Evolutionary conservation across 2,113 vertebrate genomes (phyloP), one percentile per base, ranked within the genome.

Genomic region (Oncorhynchus clarkii): DNA sequence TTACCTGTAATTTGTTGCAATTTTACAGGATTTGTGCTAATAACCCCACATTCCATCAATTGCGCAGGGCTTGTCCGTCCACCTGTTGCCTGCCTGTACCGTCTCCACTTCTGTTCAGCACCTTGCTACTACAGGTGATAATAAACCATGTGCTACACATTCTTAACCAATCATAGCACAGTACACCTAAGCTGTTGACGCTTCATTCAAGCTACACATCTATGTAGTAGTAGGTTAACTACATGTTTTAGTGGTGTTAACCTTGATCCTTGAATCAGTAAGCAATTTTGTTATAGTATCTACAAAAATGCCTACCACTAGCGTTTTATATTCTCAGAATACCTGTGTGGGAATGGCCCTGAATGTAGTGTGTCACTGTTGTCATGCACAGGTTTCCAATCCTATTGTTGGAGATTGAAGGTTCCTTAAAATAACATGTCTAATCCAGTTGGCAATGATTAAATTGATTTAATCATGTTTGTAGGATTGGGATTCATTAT

Each of bases 351-450:
- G 59, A 62, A 57, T 57, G 8, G n/a, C 6, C 1, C 18, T 48
- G 68, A 45, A 16, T 24, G 39, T 24, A 26, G 31, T n/a, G 54
- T 54, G 51, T 80, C 60, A 71, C n/a, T 13, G 18, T 9, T 65
- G 31, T 71, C 72, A 51, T 26, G 7, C 24, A 27, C 26, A 68
- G 51, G n/a, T 31, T 11, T 20, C 48, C 62, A 79, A 86, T 82
- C 79, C 67, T 75, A 26, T 82, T 82, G 72, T 69, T 73, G 71
- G 26, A 74, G 75, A 71, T 20, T 76, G 76, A 76, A 78, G 59
- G 70, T 76, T 84, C 71, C 80, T 78, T 71, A 81, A 84, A 86
- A 82, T 88, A 86, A 77, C 77, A 74, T 65, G 62, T 69, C 59
- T 73, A 80, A 86, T 78, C 75, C 77, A 51, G 64, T 83, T 34